phyloP scores from a whole-genome alignment of 1,140 invertebrate genomes.

The Bilobella aurantiaca region DNA sequence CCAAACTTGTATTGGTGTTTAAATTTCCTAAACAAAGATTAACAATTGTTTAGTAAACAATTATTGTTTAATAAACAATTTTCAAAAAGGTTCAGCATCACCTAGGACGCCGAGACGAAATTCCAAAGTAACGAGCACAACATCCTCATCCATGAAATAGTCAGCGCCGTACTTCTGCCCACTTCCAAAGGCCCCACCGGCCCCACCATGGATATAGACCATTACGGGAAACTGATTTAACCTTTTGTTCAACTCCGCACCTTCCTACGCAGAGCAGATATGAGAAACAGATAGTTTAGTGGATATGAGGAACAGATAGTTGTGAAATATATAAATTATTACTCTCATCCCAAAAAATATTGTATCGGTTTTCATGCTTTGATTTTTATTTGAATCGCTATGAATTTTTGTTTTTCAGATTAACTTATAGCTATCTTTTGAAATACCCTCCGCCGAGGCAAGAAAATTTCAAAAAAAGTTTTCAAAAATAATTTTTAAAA shows the following conservation, averaged over 20 bases:
- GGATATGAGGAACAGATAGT: no score
- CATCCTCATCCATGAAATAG: slow-evolving; percentile 11
- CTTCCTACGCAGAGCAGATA: background rate
- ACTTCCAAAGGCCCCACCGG: background rate
- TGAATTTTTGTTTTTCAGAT: no score
- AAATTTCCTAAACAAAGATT: slow-evolving; percentile 18
- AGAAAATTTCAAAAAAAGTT: no score
- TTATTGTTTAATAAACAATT: background rate
- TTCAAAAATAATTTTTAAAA: no score
- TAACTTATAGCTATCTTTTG: no score
- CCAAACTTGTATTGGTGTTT: background rate
- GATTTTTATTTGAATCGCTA: no score
- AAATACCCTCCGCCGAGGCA: no score
- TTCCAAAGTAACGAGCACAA: background rate
- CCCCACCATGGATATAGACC: slow-evolving; percentile 3
- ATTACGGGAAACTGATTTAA: slow-evolving; percentile 1
- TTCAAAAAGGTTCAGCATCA: background rate
- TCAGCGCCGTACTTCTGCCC: background rate
- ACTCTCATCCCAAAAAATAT: no score
- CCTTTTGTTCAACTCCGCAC: background rate
- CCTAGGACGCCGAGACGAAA: slow-evolving; percentile 17
- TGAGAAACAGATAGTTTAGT: background rate
- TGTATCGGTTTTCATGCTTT: no score
- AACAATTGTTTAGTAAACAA: no score
- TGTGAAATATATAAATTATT: no score